Conservation (phyloP, 1,140 invertebrate genomes). For the Drosophila pruinosa region DNA sequence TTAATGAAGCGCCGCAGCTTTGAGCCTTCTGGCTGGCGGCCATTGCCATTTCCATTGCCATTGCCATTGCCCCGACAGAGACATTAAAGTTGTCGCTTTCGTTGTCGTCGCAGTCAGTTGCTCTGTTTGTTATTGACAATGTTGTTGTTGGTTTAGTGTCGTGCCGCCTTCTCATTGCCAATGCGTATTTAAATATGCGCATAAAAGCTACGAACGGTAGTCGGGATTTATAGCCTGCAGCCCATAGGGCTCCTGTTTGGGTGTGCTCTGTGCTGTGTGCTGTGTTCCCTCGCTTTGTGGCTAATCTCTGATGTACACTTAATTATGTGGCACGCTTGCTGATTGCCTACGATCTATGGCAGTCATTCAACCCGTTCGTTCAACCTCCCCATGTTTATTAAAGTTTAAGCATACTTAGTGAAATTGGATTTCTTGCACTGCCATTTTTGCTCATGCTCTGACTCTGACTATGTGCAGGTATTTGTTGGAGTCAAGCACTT, state of each 20-base stretch:
- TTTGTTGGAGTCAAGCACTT: slow-evolving; percentile 1
- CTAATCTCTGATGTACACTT: slow-evolving; percentile 80
- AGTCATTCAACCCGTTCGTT: slow-evolving; percentile 19
- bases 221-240: slow-evolving; percentile 34
- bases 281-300: slow-evolving; percentile 38
- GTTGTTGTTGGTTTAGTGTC: slow-evolving; percentile 12
- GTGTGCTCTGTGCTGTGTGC: background rate
- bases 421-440: background rate
- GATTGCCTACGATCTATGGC: slow-evolving; percentile 50
- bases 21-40: slow-evolving; percentile 24
- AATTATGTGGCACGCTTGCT: slow-evolving; percentile 72
- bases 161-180: slow-evolving; percentile 47
- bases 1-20: slow-evolving; percentile 73
- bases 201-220: slow-evolving; percentile 54
- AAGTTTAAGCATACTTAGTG: background rate
- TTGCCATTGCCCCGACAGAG: slow-evolving; percentile 51
- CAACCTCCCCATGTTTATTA: background rate
- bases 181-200: slow-evolving; percentile 77
- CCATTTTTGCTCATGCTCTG: background rate
- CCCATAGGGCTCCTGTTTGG: background rate
- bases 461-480: background rate
- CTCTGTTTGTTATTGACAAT: slow-evolving; percentile 9
- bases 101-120: slow-evolving; percentile 39
- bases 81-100: slow-evolving; percentile 67
- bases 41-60: slow-evolving; percentile 23